Base-by-base conservation (phyloP, 64 coral and sea anemone species). In the Montipora cactus region DNA sequence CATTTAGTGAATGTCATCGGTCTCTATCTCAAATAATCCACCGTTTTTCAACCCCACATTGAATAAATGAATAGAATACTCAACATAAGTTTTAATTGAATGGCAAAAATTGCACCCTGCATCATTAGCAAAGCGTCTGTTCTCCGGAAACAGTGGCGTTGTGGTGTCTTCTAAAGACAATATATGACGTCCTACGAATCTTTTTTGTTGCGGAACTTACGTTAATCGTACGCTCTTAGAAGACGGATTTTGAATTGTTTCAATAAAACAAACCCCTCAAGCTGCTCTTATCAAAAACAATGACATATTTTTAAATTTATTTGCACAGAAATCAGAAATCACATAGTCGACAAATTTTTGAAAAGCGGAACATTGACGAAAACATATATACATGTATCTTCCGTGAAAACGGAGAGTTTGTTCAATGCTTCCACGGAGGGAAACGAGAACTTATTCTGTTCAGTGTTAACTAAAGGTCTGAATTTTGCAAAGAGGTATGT, bases 181-280 rank as follows among this genome's bases (percentile, higher is more conserved):
- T 4, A 64, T 64, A 46, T 78, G 76, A 50, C 76, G 76, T 78
- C 8, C 15, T 49, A 13, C 61, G 14, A 12, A 11, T 11, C 11
- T 22, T 49, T 71, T 8, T 49, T 4, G 44, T 7, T 8, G 18
- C 14, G 10, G 14, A 85, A 37, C 66, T 70, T 85, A 85, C 82
- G 82, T 49, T 85, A 71, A 71, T 85, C 61, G 25, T 49, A 12
- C 76, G 37, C 19, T 10, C 10, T 78, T n/a, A 49, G 55, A 7
- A 5, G 82, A 71, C 28, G 64, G 44, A 84, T 70, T 69, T 84
- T 48, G 25, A 47, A 37, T 67, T 83, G 81, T 10, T 6, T 85
- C 8, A 28, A 28, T 53, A 20, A 55, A 79, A 55, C 10, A 28
- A 81, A 59, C n/a, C 22, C 22, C 5, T 81, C 28, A 81, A 59